Conservation (phyloP, 2,113 vertebrate species). For the Gasterosteus aculeatus region DNA sequence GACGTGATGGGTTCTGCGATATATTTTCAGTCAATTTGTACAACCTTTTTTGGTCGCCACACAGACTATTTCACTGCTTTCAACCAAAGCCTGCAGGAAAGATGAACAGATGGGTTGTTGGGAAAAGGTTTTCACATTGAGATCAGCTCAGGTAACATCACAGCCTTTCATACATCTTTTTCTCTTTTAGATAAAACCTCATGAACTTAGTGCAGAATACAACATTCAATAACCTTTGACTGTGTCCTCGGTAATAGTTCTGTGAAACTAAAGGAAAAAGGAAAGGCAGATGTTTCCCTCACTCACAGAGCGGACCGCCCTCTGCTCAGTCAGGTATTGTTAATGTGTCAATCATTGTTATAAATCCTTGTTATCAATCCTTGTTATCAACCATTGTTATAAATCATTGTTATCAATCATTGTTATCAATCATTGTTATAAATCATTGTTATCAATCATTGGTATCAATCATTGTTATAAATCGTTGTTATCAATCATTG, state of each 20-base stretch:
- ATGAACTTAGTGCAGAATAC: background rate
- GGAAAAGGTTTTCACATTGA: background rate
- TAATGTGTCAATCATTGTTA: background rate
- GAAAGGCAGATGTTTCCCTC: background rate
- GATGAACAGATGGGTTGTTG: background rate
- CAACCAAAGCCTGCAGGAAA: background rate
- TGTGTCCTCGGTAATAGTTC: background rate
- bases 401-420: background rate
- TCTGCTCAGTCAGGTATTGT: background rate
- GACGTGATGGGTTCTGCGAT: too few relatives aligned
- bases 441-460: conserved; percentile 4
- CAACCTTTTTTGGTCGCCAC: background rate
- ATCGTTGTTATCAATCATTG: background rate
- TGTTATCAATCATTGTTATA: background rate
- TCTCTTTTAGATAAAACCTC: background rate
- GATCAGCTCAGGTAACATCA: background rate
- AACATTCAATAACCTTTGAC: background rate
- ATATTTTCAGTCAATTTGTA: too few relatives aligned
- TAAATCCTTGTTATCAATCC: too few relatives aligned
- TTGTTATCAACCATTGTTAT: background rate
- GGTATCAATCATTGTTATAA: background rate
- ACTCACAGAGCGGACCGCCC: background rate
- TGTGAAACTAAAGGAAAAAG: background rate
- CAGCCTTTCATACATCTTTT: background rate
- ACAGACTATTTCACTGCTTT: background rate